Conservation (phyloP, 2,888 invertebrate species). For the Dorcus hopei region DNA sequence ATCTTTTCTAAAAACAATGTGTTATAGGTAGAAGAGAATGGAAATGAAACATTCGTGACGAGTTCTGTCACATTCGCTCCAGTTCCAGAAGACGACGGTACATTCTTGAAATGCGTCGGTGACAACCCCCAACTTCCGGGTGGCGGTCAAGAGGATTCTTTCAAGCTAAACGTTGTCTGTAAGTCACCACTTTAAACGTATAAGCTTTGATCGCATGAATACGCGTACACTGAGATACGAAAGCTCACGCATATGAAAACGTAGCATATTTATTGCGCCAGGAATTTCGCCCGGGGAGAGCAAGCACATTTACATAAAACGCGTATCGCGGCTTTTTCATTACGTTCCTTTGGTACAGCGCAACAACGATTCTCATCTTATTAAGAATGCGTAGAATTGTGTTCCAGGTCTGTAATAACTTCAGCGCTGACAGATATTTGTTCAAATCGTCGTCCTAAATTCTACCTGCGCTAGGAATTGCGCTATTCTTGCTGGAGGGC, state of each 20-base stretch:
- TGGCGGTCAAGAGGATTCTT: conserved; percentile 75
- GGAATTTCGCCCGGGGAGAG: not conserved
- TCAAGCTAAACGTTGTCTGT: conserved; percentile 85
- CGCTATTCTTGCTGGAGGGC: not conserved
- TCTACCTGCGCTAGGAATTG: conserved; percentile 20
- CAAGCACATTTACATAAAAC: conserved; percentile 37
- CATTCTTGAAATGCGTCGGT: conserved; percentile 79
- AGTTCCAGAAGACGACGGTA: conserved; percentile 79
- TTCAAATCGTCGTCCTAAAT: conserved; percentile 35
- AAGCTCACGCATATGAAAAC: too few species aligned
- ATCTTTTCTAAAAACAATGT: too few species aligned
- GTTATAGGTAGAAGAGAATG: conserved; percentile 5
- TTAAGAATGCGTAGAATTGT: conserved; percentile 43
- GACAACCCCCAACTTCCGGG: conserved; percentile 74
- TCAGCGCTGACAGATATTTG: conserved; percentile 39
- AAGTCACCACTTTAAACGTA: conserved; percentile 52
- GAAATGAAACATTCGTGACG: conserved; percentile 70
- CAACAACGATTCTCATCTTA: conserved; percentile 42
- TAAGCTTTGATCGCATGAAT: not conserved
- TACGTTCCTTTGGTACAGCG: conserved; percentile 26
- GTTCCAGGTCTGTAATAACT: conserved; percentile 37
- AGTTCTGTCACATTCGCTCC: conserved; percentile 80
- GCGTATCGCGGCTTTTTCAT: conserved; percentile 40
- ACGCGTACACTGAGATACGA: too few species aligned
- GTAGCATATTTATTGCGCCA: too few species aligned